Evolutionary conservation across 1,140 invertebrate genomes (phyloP).

Genomic region (Drosophila bocki): DNA sequence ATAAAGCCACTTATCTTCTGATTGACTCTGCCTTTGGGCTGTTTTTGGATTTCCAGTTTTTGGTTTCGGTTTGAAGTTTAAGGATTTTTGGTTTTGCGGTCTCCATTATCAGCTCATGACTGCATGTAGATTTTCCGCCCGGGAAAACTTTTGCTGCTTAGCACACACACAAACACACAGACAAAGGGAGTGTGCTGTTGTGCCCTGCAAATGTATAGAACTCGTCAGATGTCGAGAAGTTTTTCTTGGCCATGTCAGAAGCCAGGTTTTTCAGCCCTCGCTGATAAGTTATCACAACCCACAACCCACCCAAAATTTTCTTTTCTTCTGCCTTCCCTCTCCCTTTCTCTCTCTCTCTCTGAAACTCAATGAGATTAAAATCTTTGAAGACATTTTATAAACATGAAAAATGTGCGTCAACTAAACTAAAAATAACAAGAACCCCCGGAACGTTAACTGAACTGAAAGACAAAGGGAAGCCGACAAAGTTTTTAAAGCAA

Average conservation of each 20-base stretch:
- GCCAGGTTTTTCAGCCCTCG: slow-evolving; percentile 19
- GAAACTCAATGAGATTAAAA: slow-evolving; percentile 60
- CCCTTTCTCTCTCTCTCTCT: background rate
- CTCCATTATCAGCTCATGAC: slow-evolving; percentile 16
- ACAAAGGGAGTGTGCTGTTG: background rate
- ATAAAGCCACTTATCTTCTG: background rate
- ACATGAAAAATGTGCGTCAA: slow-evolving; percentile 60
- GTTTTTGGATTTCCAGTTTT: slow-evolving; percentile 2
- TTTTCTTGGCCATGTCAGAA: slow-evolving; percentile 17
- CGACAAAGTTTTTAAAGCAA: slow-evolving; percentile 26
- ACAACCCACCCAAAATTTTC: too few species aligned
- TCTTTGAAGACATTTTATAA: slow-evolving; percentile 68
- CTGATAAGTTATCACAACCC: slow-evolving; percentile 19
- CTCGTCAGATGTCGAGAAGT: slow-evolving; percentile 22
- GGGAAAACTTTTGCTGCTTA: slow-evolving; percentile 20
- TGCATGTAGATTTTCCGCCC: slow-evolving; percentile 26
- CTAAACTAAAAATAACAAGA: slow-evolving; percentile 58
- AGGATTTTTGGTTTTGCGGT: slow-evolving; percentile 14
- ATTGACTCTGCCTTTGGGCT: slow-evolving; percentile 13
- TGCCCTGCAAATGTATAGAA: slow-evolving; percentile 4
- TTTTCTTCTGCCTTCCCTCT: background rate
- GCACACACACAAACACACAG: background rate
- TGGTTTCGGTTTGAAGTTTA: slow-evolving; percentile 3
- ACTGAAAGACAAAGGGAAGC: slow-evolving; percentile 28
- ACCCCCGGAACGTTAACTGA: slow-evolving; percentile 11